These are phyloP conservation scores for Colaptes auratus DNA, from an alignment of 2,113 vertebrate species.

Conservation along the genomic window DNA sequence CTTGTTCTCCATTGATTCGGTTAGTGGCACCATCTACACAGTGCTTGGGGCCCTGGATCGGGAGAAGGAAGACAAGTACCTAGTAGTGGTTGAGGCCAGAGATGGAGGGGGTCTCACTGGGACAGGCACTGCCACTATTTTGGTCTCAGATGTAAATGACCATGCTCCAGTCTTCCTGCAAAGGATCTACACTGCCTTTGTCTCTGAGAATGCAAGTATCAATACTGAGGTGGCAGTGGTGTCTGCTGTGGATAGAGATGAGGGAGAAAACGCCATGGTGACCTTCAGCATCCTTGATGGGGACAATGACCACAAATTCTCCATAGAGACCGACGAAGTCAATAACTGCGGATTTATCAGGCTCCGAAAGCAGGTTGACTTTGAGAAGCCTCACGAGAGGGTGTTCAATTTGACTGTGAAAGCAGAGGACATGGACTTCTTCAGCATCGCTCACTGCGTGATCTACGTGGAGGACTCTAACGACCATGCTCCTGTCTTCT, in stretches of 20 bases:
- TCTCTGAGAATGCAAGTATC: conserved; percentile 82
- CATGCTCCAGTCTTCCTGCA: conserved; percentile 87
- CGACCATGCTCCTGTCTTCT: conserved; percentile 86
- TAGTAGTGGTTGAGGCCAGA: conserved; percentile 87
- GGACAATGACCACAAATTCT: conserved; percentile 87
- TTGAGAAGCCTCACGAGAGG: conserved; percentile 87
- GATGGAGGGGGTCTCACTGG: conserved; percentile 88
- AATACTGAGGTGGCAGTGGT: conserved; percentile 83
- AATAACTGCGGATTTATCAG: conserved; percentile 79
- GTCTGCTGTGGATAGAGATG: conserved; percentile 84
- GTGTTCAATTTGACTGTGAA: conserved; percentile 89
- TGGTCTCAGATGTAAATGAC: conserved; percentile 88
- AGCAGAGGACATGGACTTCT: conserved; percentile 87
- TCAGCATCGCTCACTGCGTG: conserved; percentile 79
- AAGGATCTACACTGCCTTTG: conserved; percentile 78
- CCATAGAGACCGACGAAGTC: conserved; percentile 85
- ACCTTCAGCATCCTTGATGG: conserved; percentile 87
- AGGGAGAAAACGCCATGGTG: conserved; percentile 85
- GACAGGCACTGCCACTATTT: conserved; percentile 87
- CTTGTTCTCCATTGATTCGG: conserved; percentile 85
- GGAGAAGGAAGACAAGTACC: conserved; percentile 82
- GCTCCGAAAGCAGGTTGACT: conserved; percentile 85
- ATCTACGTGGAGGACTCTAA: conserved; percentile 89
- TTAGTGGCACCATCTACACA: conserved; percentile 84
- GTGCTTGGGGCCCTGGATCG: conserved; percentile 84